Base-by-base conservation (phyloP, 2,888 invertebrate species). In the Hirudinaria manillensis region DNA sequence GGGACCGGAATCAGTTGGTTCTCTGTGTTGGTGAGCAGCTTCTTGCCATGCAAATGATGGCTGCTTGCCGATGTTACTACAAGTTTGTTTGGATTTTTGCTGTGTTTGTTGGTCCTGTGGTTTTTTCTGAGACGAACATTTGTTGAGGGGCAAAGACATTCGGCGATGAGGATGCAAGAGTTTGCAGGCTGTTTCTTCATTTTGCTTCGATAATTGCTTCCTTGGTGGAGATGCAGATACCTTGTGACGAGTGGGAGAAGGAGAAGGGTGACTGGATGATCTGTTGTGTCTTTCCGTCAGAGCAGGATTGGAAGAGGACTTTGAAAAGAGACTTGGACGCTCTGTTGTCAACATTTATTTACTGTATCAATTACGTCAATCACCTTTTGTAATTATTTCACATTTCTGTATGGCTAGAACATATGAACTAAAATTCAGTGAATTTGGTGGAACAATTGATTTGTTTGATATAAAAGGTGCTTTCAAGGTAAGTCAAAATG, bases 131-230 rank as follows among this genome's bases (percentile, higher is more conserved):
- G 61, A 29, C 13, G 29, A 24, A 61, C 29, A 27, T 61, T 61
- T 61, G 61, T 61, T 61, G 61, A 61, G 61, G 24, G 61, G 61
- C 24, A 61, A n/a, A 7, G 61, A 61, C 61, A 61, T 61, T 24
- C 61, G 6, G 24, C 61, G 24, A 4, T 61, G 61, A 29, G 61
- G 29, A 29, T 27, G 29, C 10, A 61, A 21, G 24, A n/a, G 3
- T 10, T 61, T 61, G 24, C 24, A 2, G 7, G 61, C 7, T n/a
- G 2, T 24, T 3, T 27, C 29, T 45, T 45, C 45, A 45, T 10
- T 10, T 45, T 45, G 45, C 13, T 61, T 61, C 6, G 61, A 27
- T 29, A 29, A 61, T n/a, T 61, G 61, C n/a, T 61, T 61, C 29
- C 13, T 61, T 7, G 29, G 10, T 29, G 61, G 61, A 24, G 61